These are phyloP conservation scores for Plebejus argus DNA, from an alignment of 2,888 invertebrate genomes.

Conservation along the genomic window DNA sequence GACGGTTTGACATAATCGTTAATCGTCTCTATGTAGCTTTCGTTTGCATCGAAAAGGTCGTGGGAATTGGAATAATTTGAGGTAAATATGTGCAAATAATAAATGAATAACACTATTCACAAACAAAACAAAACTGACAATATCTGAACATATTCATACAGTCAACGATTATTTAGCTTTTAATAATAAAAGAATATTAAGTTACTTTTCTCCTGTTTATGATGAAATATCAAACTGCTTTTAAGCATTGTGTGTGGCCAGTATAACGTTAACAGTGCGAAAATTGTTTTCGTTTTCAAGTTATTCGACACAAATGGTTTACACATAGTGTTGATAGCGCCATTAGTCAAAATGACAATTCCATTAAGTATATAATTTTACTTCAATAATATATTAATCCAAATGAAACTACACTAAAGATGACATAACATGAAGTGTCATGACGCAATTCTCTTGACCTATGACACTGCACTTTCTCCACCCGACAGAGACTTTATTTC, in stretches of 20 bases:
- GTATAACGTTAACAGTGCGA: not conserved
- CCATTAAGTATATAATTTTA: not conserved
- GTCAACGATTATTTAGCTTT: not conserved
- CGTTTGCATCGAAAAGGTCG: slow-evolving; percentile 6
- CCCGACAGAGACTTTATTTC: not conserved
- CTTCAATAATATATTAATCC: not conserved
- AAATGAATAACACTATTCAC: not conserved
- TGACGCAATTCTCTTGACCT: slow-evolving; percentile 28
- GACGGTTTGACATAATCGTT: slow-evolving; percentile 20
- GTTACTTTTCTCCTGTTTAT: not conserved
- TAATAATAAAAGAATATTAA: not conserved
- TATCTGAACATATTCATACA: not conserved
- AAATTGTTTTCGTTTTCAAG: not conserved
- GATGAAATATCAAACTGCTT: not conserved
- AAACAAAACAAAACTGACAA: not conserved
- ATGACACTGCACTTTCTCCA: slow-evolving; percentile 31
- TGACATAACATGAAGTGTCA: slow-evolving; percentile 19
- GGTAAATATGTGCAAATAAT: not conserved
- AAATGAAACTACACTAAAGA: slow-evolving; percentile 4
- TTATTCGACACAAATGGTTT: not conserved
- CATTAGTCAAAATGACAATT: slow-evolving; percentile 10
- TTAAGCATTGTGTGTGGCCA: not conserved
- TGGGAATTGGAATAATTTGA: slow-evolving; percentile 7
- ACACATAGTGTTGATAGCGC: not conserved
- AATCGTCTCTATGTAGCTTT: slow-evolving; percentile 22